phyloP scores from a whole-genome alignment of 2,888 invertebrate genomes.

The Abrostola tripartita region DNA sequence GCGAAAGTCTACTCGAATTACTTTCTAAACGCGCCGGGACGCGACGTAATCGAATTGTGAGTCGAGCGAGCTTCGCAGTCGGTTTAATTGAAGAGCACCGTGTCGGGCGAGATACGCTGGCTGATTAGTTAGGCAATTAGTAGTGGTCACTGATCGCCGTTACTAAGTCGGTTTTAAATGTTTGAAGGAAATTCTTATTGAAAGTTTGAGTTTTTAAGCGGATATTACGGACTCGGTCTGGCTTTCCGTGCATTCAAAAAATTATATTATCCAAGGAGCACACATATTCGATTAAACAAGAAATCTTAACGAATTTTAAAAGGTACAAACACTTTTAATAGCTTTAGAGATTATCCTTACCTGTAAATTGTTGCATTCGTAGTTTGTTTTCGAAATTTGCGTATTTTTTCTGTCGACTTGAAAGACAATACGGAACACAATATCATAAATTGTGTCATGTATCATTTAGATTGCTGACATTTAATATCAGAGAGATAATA shows the following conservation, averaged over 20 bases:
- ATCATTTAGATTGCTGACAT: neutral
- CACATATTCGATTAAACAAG: neutral
- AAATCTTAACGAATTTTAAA: too few relatives aligned
- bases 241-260: conserved; percentile 14
- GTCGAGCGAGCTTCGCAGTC: conserved; percentile 60
- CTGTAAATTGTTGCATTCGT: too few relatives aligned
- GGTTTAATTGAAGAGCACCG: conserved; percentile 66
- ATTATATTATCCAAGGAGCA: neutral
- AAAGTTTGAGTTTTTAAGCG: neutral
- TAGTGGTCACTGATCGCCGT: conserved; percentile 53
- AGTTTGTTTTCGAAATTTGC: too few relatives aligned
- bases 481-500: neutral
- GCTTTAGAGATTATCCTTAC: too few relatives aligned
- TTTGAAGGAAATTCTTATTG: conserved; percentile 14
- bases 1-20: conserved; percentile 71
- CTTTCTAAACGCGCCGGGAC: conserved; percentile 66
- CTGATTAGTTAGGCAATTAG: conserved; percentile 59
- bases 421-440: too few relatives aligned
- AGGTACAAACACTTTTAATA: too few relatives aligned
- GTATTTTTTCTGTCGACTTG: too few relatives aligned
- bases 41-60: conserved; percentile 70
- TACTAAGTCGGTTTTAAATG: conserved; percentile 33
- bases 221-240: neutral
- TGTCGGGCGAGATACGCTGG: conserved; percentile 46
- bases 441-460: too few relatives aligned